Percentiles rank a stretch among this genome's conserved stretches.
These are phyloP conservation scores for Lepeophtheirus salmonis DNA, from an alignment of 1,140 invertebrate genomes.

Conservation along the genomic window DNA sequence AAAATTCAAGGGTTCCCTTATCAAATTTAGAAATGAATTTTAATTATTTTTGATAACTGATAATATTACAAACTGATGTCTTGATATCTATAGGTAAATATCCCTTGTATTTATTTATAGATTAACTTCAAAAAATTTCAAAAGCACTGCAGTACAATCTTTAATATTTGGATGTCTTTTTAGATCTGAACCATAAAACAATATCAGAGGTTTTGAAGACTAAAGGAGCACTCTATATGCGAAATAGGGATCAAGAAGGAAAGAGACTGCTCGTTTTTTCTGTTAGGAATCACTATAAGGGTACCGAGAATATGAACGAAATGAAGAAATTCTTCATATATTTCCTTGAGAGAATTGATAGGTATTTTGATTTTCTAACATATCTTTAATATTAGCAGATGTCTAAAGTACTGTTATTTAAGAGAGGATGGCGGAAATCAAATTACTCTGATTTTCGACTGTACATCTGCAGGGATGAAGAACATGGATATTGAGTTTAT, in stretches of 20 bases:
- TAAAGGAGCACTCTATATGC: constrained; percentile 51
- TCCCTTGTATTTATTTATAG: too few relatives aligned
- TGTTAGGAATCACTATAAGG: constrained; percentile 53
- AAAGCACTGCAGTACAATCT: too few relatives aligned
- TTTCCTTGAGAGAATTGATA: constrained; percentile 65
- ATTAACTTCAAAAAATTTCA: too few relatives aligned
- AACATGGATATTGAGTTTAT: constrained; percentile 72
- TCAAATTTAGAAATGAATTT: too few relatives aligned
- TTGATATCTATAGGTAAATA: too few relatives aligned
- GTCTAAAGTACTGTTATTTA: constrained; percentile 21
- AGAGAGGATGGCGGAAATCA: constrained; percentile 50
- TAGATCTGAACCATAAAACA: constrained; percentile 45
- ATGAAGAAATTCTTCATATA: constrained; percentile 63
- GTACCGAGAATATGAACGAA: constrained; percentile 46
- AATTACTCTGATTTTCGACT: constrained; percentile 72
- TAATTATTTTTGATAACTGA: too few relatives aligned
- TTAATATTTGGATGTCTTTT: too few relatives aligned
- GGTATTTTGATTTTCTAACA: constrained; percentile 29
- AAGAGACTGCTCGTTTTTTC: constrained; percentile 52
- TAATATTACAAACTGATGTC: too few relatives aligned
- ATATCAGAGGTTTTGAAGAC: constrained; percentile 49
- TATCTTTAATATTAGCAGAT: background rate
- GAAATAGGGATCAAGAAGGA: constrained; percentile 58
- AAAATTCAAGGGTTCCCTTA: too few relatives aligned
- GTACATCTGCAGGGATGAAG: constrained; percentile 56